Evolutionary conservation across 2,113 vertebrate genomes (phyloP).

Genomic region (Rhinopomastus cyanomelas): DNA sequence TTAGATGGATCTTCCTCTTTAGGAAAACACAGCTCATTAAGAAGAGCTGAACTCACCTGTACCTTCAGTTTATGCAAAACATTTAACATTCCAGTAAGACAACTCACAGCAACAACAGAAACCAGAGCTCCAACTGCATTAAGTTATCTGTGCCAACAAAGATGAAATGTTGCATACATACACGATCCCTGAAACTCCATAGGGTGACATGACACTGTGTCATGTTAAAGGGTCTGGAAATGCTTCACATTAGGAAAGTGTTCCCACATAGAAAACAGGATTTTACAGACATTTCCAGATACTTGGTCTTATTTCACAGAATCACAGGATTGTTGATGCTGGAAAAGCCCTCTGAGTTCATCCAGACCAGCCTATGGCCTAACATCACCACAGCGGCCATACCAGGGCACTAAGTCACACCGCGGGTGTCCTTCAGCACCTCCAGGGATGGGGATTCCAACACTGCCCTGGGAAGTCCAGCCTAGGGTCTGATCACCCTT

Average conservation of each 20-base stretch:
- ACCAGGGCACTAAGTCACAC: no score
- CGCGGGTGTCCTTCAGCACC: no score
- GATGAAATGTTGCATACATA: background rate
- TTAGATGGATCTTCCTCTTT: background rate
- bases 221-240: background rate
- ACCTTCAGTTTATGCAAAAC: background rate
- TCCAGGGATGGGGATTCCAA: no score
- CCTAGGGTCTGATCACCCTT: no score
- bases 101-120: background rate
- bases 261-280: background rate
- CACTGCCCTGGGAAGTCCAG: no score
- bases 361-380: no score
- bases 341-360: no score
- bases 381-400: no score
- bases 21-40: background rate
- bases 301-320: background rate
- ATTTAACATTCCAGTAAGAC: background rate
- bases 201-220: background rate
- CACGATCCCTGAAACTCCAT: background rate
- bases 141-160: background rate
- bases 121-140: background rate
- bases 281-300: background rate
- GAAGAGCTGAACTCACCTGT: background rate
- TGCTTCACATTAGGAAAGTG: background rate
- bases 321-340: no score